phyloP scores from a whole-genome alignment of 2,797 vertebrate genomes.

The Valencia hispanica region DNA sequence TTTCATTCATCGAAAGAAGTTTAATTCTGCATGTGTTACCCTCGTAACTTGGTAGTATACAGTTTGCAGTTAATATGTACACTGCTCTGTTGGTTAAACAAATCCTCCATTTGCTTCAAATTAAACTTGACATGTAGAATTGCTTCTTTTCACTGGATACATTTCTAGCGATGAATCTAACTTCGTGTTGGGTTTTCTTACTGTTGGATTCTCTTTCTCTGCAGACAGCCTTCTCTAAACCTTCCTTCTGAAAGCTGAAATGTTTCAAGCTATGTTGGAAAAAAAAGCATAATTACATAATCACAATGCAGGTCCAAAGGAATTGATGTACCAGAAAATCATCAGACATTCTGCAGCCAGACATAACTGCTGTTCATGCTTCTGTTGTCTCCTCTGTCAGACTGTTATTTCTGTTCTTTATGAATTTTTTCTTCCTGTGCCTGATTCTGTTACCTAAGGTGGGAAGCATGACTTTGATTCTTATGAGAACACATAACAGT shows the following conservation, averaged over 20 bases:
- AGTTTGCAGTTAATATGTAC: neutral
- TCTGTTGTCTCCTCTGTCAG: neutral
- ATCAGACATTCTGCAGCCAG: constrained; percentile 6
- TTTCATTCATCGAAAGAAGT: too few relatives aligned
- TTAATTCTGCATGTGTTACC: too few relatives aligned
- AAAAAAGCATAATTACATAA: constrained; percentile 7
- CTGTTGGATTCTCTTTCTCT: constrained; percentile 18
- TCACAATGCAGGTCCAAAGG: constrained; percentile 2
- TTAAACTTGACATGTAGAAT: neutral
- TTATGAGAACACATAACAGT: neutral
- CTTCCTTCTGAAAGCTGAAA: constrained; percentile 12
- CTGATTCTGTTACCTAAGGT: constrained; percentile 28
- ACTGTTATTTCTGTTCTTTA: neutral
- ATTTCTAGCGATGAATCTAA: neutral
- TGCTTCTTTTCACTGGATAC: neutral
- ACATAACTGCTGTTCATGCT: constrained; percentile 17
- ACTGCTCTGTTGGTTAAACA: neutral
- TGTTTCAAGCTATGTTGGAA: constrained; percentile 11
- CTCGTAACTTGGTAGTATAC: too few relatives aligned
- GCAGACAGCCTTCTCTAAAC: constrained; percentile 32
- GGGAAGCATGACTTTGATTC: constrained; percentile 20
- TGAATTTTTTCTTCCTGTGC: constrained; percentile 9
- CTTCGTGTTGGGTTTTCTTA: neutral
- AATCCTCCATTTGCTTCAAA: neutral
- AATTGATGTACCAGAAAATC: constrained; percentile 5